These are phyloP conservation scores for Nerophis lumbriciformis DNA, from an alignment of 2,113 vertebrate species.

Conservation along the genomic window DNA sequence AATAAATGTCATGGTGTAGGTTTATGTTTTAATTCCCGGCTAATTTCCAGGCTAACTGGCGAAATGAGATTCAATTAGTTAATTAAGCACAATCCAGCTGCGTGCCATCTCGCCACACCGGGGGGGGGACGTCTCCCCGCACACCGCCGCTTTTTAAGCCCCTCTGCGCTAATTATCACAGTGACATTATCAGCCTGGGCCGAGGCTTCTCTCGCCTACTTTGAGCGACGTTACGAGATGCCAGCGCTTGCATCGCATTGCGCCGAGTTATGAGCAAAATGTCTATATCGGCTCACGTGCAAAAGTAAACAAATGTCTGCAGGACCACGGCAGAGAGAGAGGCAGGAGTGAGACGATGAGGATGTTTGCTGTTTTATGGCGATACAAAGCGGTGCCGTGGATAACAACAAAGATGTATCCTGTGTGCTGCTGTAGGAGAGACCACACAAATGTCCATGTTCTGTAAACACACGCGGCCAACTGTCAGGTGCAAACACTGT, in stretches of 20 bases:
- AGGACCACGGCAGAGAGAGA: conserved; percentile 38
- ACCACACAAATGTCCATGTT: too few species aligned
- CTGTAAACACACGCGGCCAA: too few species aligned
- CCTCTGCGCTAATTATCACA: conserved; percentile 67
- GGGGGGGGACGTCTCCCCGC: conserved; percentile 62
- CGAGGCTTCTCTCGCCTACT: conserved; percentile 44
- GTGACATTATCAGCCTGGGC: conserved; percentile 68
- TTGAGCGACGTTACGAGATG: conserved; percentile 31
- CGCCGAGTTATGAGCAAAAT: background rate
- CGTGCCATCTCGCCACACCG: conserved; percentile 69
- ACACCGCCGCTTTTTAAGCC: conserved; percentile 62
- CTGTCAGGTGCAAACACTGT: too few species aligned
- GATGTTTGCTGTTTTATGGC: conserved; percentile 55
- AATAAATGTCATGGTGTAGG: conserved; percentile 57
- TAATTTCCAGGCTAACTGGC: conserved; percentile 71
- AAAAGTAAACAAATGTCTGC: conserved; percentile 19
- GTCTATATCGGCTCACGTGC: background rate
- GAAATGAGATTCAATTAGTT: conserved; percentile 76
- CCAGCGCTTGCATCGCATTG: conserved; percentile 12
- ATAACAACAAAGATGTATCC: conserved; percentile 62
- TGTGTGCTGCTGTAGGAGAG: too few species aligned
- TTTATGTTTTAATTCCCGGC: conserved; percentile 64
- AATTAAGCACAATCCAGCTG: conserved; percentile 78
- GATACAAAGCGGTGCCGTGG: conserved; percentile 58
- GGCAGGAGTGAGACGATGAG: conserved; percentile 31